These are phyloP conservation scores for Luidia sarsii DNA, from an alignment of 53 echinoderm and acorn worm genomes.

Conservation along the genomic window DNA sequence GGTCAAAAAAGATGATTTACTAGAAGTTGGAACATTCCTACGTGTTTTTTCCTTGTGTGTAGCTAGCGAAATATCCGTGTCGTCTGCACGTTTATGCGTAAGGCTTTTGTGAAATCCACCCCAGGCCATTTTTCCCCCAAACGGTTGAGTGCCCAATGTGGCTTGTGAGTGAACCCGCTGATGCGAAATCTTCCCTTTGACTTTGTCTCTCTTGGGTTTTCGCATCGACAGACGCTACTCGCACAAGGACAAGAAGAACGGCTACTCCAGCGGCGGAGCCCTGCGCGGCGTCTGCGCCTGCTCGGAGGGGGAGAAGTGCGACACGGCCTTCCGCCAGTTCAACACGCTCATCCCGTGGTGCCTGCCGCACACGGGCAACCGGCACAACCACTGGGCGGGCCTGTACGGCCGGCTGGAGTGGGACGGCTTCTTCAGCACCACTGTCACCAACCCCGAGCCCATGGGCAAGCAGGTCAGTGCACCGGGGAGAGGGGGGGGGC, in stretches of 20 bases:
- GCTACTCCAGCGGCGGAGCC: constrained; percentile 72
- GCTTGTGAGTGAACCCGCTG: too few species aligned
- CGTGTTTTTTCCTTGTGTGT: too few species aligned
- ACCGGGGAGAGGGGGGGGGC: too few species aligned
- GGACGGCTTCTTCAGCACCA: constrained; percentile 98
- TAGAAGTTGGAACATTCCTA: too few species aligned
- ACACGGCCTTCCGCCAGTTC: constrained; percentile 87
- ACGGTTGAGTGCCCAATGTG: too few species aligned
- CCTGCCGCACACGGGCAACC: constrained; percentile 94
- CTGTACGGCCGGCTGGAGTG: constrained; percentile 92
- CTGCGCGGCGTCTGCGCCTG: constrained; percentile 91
- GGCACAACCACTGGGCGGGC: constrained; percentile 99
- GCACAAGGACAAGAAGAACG: constrained; percentile 91
- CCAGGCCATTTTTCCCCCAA: too few species aligned
- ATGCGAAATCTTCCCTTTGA: too few species aligned
- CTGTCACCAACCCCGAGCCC: constrained; percentile 97
- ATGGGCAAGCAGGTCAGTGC: constrained; percentile 99
- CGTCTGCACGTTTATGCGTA: too few species aligned
- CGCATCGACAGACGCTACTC: constrained; percentile 79
- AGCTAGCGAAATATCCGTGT: too few species aligned
- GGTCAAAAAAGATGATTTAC: too few species aligned
- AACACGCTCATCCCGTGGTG: constrained; percentile 98
- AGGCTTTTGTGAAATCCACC: too few species aligned
- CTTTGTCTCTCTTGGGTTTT: background rate
- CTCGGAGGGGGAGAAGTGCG: constrained; percentile 78